Percentiles rank a stretch among this genome's conserved stretches.
phyloP scores from a whole-genome alignment of 2,888 invertebrate genomes.

The Macroteleia sp. region DNA sequence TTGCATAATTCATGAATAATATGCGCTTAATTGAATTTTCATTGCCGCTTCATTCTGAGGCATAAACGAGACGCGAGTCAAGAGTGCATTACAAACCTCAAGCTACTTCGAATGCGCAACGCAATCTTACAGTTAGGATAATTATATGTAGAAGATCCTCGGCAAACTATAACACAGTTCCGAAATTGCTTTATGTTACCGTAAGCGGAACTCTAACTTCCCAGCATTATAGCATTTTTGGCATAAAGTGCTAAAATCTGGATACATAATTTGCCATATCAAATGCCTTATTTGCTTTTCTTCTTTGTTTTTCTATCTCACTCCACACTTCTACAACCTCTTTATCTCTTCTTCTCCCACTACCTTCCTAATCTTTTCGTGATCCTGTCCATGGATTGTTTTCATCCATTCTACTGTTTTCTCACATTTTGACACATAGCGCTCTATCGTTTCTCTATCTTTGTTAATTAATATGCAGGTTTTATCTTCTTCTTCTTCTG shows the following conservation, averaged over 20 bases:
- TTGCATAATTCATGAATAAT: slow-evolving; percentile 26
- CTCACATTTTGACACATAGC: neutral
- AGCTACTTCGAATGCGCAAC: slow-evolving; percentile 12
- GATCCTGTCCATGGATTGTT: neutral
- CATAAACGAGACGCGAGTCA: slow-evolving; percentile 8
- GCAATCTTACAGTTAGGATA: slow-evolving; percentile 32
- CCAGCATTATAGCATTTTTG: too few species aligned
- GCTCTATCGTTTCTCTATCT: neutral
- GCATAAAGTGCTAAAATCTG: too few species aligned
- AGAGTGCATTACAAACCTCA: slow-evolving; percentile 7
- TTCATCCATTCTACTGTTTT: neutral
- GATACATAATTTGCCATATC: too few species aligned
- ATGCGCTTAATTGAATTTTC: slow-evolving; percentile 15
- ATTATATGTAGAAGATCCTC: slow-evolving; percentile 15
- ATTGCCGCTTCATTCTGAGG: slow-evolving; percentile 8
- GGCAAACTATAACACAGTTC: slow-evolving; percentile 25
- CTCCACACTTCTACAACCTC: neutral
- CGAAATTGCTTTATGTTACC: slow-evolving; percentile 10
- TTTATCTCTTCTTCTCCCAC: too few species aligned
- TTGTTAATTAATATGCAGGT: neutral
- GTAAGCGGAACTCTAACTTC: neutral
- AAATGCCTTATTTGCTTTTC: too few species aligned
- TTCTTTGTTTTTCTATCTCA: too few species aligned
- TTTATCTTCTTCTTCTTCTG: neutral
- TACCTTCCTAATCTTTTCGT: too few species aligned